phyloP scores from a whole-genome alignment of 2,888 invertebrate species.

The Sarcophaga subvicina region DNA sequence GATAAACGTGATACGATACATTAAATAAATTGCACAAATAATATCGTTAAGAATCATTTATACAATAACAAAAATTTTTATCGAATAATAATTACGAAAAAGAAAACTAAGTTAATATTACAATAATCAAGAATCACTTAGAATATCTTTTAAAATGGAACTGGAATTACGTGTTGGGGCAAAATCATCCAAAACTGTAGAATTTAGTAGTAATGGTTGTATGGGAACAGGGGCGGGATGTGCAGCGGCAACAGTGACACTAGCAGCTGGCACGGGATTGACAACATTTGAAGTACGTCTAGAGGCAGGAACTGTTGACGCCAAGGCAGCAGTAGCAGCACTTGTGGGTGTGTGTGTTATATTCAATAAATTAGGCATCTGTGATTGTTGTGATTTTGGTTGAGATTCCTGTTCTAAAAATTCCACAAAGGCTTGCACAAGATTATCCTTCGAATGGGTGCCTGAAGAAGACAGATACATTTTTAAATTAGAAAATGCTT shows the following conservation, averaged over 20 bases:
- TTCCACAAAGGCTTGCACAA: constrained; percentile 81
- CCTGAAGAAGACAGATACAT: constrained; percentile 61
- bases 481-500: neutral
- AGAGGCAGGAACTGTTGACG: constrained; percentile 22
- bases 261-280: constrained; percentile 28
- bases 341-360: constrained; percentile 70
- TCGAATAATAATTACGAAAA: constrained; percentile 10
- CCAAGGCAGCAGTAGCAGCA: neutral
- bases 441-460: constrained; percentile 77
- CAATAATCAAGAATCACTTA: constrained; percentile 81
- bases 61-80: constrained; percentile 17
- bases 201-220: constrained; percentile 78
- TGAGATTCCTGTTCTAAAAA: constrained; percentile 82
- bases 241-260: constrained; percentile 47
- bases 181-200: constrained; percentile 78
- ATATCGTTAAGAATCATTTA: constrained; percentile 21
- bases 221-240: constrained; percentile 67
- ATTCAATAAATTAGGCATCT: constrained; percentile 78
- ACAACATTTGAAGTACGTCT: constrained; percentile 57
- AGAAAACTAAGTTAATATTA: constrained; percentile 67
- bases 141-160: constrained; percentile 81
- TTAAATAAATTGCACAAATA: neutral
- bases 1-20: constrained; percentile 12
- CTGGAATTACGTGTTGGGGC: constrained; percentile 81
- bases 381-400: constrained; percentile 74